phyloP scores from a whole-genome alignment of 1,140 invertebrate species.

The Sitobion miscanthi region DNA sequence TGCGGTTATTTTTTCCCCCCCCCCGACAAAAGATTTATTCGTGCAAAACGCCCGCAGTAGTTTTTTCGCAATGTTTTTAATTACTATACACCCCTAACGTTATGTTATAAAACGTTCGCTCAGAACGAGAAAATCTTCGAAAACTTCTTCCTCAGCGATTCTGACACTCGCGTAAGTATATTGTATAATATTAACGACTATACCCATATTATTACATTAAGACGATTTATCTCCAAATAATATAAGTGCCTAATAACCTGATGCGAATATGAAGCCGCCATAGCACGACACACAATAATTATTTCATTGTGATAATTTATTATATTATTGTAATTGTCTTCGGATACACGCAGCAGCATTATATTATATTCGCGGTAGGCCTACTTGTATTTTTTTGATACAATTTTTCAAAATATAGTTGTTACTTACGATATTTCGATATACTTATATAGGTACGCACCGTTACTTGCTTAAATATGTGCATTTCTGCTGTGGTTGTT shows the following conservation, averaged over 20 bases:
- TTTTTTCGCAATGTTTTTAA: neutral
- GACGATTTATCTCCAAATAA: neutral
- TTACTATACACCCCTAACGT: neutral
- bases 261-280: neutral
- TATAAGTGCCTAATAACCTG: neutral
- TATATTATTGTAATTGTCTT: neutral
- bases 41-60: slow-evolving; percentile 12
- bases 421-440: neutral
- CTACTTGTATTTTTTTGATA: neutral
- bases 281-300: neutral
- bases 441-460: neutral
- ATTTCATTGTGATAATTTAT: neutral
- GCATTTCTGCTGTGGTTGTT: neutral
- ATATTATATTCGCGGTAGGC: neutral
- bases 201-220: neutral
- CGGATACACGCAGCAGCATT: neutral
- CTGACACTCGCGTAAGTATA: neutral
- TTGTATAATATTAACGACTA: neutral
- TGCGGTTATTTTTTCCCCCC: neutral
- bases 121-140: neutral
- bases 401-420: neutral
- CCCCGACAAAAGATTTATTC: neutral
- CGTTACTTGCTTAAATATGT: neutral
- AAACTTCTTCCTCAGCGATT: neutral
- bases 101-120: neutral